phyloP scores from a whole-genome alignment of 1,140 invertebrate species.

The Pachyrhynchus sulphureomaculatus region DNA sequence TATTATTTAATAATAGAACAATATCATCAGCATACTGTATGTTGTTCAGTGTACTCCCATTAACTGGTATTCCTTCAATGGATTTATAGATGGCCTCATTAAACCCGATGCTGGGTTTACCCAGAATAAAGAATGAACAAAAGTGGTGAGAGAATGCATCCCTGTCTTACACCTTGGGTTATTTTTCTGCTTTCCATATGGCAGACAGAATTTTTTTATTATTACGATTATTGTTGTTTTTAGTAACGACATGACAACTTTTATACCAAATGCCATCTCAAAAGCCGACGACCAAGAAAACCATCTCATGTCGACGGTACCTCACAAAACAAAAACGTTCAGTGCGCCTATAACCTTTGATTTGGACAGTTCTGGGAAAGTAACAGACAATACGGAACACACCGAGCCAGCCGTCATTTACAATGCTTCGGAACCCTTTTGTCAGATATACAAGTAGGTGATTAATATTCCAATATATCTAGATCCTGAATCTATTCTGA shows the following conservation, averaged over 20 bases:
- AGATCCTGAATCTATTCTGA: not conserved
- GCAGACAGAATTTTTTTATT: too few species aligned
- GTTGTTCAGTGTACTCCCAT: too few species aligned
- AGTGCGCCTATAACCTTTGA: constrained; percentile 35
- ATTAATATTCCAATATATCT: not conserved
- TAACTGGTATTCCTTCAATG: too few species aligned
- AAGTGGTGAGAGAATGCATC: too few species aligned
- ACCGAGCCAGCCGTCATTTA: constrained; percentile 18
- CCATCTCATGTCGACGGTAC: constrained; percentile 10
- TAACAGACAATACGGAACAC: constrained; percentile 22
- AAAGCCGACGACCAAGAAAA: constrained; percentile 15
- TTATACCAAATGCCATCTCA: constrained; percentile 22
- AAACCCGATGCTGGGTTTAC: too few species aligned
- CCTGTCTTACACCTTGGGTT: too few species aligned
- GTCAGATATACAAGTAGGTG: constrained; percentile 68
- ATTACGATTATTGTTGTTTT: too few species aligned
- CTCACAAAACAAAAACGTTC: constrained; percentile 32
- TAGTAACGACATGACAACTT: constrained; percentile 35
- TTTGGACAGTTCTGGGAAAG: constrained; percentile 32
- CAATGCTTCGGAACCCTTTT: constrained; percentile 52
- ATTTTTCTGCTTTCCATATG: too few species aligned
- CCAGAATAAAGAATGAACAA: too few species aligned
- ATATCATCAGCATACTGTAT: too few species aligned
- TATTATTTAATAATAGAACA: too few species aligned
- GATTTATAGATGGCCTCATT: too few species aligned